Evolutionary conservation across 1,140 invertebrate genomes (phyloP), one percentile per base, ranked within the genome.

Genomic region (Drosophila saltans): DNA sequence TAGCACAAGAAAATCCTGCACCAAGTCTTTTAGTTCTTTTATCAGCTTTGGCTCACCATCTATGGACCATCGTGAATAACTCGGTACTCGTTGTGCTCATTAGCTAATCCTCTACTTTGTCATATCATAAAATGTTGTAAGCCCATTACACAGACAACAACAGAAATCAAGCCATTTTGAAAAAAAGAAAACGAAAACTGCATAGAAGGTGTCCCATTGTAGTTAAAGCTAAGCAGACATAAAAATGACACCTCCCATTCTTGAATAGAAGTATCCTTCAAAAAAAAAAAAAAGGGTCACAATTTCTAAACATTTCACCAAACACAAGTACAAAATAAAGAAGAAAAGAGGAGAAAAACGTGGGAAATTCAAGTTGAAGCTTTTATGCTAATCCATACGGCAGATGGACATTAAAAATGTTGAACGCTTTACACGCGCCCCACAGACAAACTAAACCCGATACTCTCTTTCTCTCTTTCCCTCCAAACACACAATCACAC

Each of bases 331-430:
- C 45, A 48, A 21, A 21, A 21, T 48, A 48, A 24, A 41, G 5
- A 8, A 26, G 43, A n/a, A 30, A 6, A 8, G 28, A 16, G 36
- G 10, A 8, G 28, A 48, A 16, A 8, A 21, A 57, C 28, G 48
- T 64, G 65, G 33, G 30, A 57, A 48, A 66, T 64, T 66, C 48
- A 64, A 59, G 57, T 59, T 59, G 41, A 62, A 68, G 71, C 62
- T 85, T 86, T 86, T 78, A 86, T 85, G 82, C 83, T 86, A 85
- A 85, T 85, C 83, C 73, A 67, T 79, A 73, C 75, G 36, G 57
- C 75, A 86, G 82, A 86, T 73, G 82, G 78, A 85, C 82, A 85
- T 85, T 85, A 85, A 85, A 85, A 85, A 82, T 85, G 79, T 82
- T 86, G 68, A 86, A 81, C 78, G 69, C 66, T 85, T 77, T 83